Evolutionary conservation across 1,140 invertebrate genomes (phyloP), one percentile per base, ranked within the genome.

Genomic region (Phocides pigmalion): DNA sequence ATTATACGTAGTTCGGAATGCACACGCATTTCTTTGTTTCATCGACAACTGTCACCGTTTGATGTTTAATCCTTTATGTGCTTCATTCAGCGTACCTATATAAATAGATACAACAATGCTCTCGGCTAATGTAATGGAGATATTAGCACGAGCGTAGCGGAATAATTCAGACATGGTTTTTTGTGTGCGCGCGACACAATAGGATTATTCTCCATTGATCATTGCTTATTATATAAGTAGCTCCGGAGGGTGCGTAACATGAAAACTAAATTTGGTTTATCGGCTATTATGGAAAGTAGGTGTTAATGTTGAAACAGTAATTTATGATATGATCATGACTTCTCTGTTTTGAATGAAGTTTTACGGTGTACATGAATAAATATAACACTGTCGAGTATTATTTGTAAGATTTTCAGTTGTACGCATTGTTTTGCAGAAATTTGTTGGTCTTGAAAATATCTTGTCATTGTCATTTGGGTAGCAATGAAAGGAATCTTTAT

Each of bases 201-300:
- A 73, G 87, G 89, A 91, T 89, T 89, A 91, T 84, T 89, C 88
- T 82, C 83, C 85, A 89, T 88, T 89, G 88, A 91, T 91, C 88
- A 90, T 80, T 84, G 88, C 87, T 89, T 90, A 90, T 88, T 89
- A 89, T 84, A 90, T 87, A 88, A 91, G 85, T 87, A 87, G 87
- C 75, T 77, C 66, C 61, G 68, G 80, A 89, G 88, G 88, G 88
- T 91, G 84, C 75, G 87, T 81, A 82, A 91, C 88, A 91, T 89
- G 87, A 89, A 91, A 91, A 89, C 88, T 89, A 91, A 91, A 91
- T 91, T 91, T 91, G 88, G 88, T 91, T 91, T 91, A 91, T 89
- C 88, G 88, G 82, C 84, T 89, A 88, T 89, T 91, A 91, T 91
- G 88, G 85, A 89, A 87, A 91, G 83, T 91, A 89, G 88, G 88